Conservation (phyloP, 2,888 invertebrate genomes). For the Erebia aethiops region DNA sequence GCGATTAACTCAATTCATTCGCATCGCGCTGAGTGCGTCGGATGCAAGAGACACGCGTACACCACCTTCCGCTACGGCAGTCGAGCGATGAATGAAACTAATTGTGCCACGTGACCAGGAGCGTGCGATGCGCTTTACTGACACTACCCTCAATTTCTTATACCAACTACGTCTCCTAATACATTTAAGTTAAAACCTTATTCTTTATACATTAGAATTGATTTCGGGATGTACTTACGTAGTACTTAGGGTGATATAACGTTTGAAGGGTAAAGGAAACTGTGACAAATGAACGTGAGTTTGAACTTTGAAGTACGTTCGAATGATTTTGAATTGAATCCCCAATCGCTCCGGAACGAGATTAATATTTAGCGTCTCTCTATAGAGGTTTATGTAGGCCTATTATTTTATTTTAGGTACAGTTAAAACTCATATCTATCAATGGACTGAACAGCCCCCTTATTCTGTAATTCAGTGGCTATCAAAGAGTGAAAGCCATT, state of each 20-base stretch:
- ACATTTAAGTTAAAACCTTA: constrained; percentile 34
- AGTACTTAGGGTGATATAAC: constrained; percentile 27
- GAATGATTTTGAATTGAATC: constrained; percentile 56
- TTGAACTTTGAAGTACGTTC: constrained; percentile 63
- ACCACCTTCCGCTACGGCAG: constrained; percentile 51
- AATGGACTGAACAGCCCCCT: too few species aligned
- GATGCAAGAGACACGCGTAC: constrained; percentile 52
- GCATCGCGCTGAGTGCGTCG: constrained; percentile 58
- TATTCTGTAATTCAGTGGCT: too few species aligned
- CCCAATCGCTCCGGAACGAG: constrained; percentile 49
- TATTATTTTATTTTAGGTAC: constrained; percentile 33
- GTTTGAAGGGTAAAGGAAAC: constrained; percentile 48
- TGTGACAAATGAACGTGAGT: constrained; percentile 73
- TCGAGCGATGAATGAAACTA: constrained; percentile 68
- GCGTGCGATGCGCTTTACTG: constrained; percentile 53
- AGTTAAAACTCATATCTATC: constrained; percentile 18
- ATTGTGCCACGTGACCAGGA: constrained; percentile 72
- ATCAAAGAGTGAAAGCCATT: too few species aligned
- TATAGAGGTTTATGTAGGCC: constrained; percentile 30
- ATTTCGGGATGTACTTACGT: constrained; percentile 21
- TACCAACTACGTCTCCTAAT: constrained; percentile 17
- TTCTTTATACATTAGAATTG: neutral
- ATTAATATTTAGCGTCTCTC: constrained; percentile 48
- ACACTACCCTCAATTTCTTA: constrained; percentile 40
- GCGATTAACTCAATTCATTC: constrained; percentile 73